Conservation (phyloP, 2,888 invertebrate genomes). For the Drosophila dives region DNA sequence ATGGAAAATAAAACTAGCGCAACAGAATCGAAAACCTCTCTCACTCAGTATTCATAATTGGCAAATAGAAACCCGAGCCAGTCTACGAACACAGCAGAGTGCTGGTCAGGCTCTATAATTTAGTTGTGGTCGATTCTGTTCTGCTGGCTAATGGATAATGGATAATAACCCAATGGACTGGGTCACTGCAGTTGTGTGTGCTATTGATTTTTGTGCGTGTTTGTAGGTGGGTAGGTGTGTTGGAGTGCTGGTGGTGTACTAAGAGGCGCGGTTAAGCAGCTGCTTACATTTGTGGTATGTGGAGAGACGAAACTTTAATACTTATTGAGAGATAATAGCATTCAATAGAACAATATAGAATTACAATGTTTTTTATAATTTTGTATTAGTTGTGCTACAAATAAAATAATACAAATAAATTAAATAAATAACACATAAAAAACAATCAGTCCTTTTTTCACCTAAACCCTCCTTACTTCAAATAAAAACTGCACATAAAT, state of each 20-base stretch:
- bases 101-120: constrained; percentile 34
- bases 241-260: background rate
- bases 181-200: constrained; percentile 28
- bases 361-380: background rate
- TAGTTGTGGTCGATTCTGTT: constrained; percentile 29
- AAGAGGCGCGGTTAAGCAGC: constrained; percentile 9
- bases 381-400: background rate
- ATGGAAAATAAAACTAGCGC: constrained; percentile 23
- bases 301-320: background rate
- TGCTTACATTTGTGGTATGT: constrained; percentile 41
- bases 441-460: background rate
- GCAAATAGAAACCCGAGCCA: constrained; percentile 1
- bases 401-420: background rate
- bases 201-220: constrained; percentile 42
- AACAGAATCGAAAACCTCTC: constrained; percentile 16
- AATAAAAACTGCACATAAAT: background rate
- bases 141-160: background rate
- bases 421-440: background rate
- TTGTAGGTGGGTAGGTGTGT: background rate
- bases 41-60: constrained; percentile 37
- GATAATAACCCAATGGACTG: constrained; percentile 37
- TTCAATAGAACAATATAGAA: background rate
- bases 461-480: background rate
- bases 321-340: background rate
- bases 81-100: background rate